These are phyloP conservation scores for Sycophila texana DNA, from an alignment of 2,888 invertebrate genomes.

Conservation along the genomic window DNA sequence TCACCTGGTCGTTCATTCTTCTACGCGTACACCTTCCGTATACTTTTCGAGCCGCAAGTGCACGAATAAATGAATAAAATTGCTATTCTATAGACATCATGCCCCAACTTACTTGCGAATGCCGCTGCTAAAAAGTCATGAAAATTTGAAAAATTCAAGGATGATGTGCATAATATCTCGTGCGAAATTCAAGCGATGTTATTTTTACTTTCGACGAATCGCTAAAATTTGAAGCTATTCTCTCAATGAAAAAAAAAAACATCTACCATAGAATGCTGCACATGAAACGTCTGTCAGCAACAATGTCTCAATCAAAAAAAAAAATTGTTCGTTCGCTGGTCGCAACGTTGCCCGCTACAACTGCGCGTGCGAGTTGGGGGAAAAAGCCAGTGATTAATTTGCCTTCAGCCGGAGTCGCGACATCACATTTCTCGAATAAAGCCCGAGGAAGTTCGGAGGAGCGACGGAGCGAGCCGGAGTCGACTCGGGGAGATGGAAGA, in stretches of 20 bases:
- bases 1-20: neutral
- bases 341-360: neutral
- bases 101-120: conserved; percentile 42
- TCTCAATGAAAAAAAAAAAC: neutral
- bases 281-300: neutral
- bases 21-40: conserved; percentile 5
- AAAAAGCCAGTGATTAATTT: conserved; percentile 17
- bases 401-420: neutral
- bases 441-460: neutral
- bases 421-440: conserved; percentile 8
- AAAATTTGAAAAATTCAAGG: too few relatives aligned
- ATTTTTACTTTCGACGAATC: neutral
- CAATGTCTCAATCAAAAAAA: neutral
- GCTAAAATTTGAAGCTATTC: conserved; percentile 2
- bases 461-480: neutral
- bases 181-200: neutral
- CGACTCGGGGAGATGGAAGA: neutral
- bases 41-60: conserved; percentile 15
- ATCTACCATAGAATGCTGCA: neutral
- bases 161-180: neutral
- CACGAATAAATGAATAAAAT: conserved; percentile 51
- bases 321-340: neutral
- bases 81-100: conserved; percentile 40
- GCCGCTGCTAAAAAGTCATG: conserved; percentile 10
- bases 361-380: neutral